Evolutionary conservation across 2,113 vertebrate genomes (phyloP), one percentile per base, ranked within the genome.

Genomic region (Isurus oxyrinchus): DNA sequence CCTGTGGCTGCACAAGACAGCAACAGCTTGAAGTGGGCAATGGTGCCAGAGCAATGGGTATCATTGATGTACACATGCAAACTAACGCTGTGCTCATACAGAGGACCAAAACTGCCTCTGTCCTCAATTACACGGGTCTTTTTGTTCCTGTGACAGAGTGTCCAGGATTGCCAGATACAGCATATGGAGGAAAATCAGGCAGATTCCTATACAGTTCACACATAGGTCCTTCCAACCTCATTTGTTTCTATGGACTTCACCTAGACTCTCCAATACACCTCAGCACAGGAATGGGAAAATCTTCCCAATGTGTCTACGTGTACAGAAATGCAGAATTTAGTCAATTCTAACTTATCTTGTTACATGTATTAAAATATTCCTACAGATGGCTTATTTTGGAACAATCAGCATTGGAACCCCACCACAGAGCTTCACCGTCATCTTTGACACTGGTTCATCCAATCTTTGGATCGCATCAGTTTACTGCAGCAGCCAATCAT

Each of bases 361-460:
- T 76, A n/a, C 72, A 35, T 76, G 7, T 11, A 2, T 35, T 35
- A 76, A 35, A 76, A 35, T 76, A 35, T 76, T 27, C 31, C 72
- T 35, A 59, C 96, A 96, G 90, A 21, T 93, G 90, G 63, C 90
- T 7, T 99, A 99, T 96, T 99, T 98, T 0, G 99, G 99, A 0
- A n/a, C 97, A 67, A 98, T 99, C 91, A 98, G 98, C 63, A 98
- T 99, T 23, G 98, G 98, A 7, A 98, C 98, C 0, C 99, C 99
- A 0, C 98, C 98, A 0, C 98, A 99, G 96, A 97, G 97, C 96
- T 99, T 99, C 97, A 97, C 97, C 0, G 98, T 99, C 10, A 97
- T 99, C 96, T 99, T 99, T 81, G 99, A 99, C 97, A 99, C 99
- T 0, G 98, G 99, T 66, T 99, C 98, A 61, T 98, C 98, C 96